Base-by-base conservation (phyloP, 2,888 invertebrate species). In the Aethes cnicana region DNA sequence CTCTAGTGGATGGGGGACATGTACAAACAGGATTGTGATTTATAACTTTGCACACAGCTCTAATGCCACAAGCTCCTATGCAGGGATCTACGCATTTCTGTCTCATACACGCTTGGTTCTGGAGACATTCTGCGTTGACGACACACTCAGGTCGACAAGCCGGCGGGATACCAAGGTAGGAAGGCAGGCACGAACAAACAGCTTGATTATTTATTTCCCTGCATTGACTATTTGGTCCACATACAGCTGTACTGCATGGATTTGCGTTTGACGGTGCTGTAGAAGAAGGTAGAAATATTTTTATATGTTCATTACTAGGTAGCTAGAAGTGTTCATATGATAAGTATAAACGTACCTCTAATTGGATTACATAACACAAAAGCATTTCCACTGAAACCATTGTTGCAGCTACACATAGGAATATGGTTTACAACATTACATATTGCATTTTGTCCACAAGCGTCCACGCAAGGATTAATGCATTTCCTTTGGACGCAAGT, bases 401-500 rank as follows among this genome's bases (percentile, higher is more conserved):
- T 77, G 21, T 91, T 91, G 68, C 94, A 95, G 58, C 91, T 92
- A 66, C 93, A 93, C 81, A 92, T 92, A 1, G 93, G 93, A 54
- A 94, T 91, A 62, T 94, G 93, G 66, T 93, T 93, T 3, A 93
- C 81, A 1, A 93, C 92, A 66, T 86, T 87, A 61, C 92, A 92
- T 50, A 87, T 59, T 26, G 92, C 91, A 66, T 87, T 90, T 68
- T 90, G 86, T 21, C 94, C 95, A 78, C 96, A 94, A 9, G 93
- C 93, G 53, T 93, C 93, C 26, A 91, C 85, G 63, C 95, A 95
- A 4, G 95, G 95, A 73, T 95, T 93, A 4, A 90, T 75, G 73
- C 96, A 96, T 82, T 95, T 95, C 67, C 92, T 93, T 70, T 92
- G 92, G 23, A 94, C 87, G 71, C 96, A 97, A 42, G 95, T 93